Percentiles rank a stretch among this genome's conserved stretches.
Conservation (phyloP, 2,113 vertebrate genomes). For the Pelvicachromis taeniatus region DNA sequence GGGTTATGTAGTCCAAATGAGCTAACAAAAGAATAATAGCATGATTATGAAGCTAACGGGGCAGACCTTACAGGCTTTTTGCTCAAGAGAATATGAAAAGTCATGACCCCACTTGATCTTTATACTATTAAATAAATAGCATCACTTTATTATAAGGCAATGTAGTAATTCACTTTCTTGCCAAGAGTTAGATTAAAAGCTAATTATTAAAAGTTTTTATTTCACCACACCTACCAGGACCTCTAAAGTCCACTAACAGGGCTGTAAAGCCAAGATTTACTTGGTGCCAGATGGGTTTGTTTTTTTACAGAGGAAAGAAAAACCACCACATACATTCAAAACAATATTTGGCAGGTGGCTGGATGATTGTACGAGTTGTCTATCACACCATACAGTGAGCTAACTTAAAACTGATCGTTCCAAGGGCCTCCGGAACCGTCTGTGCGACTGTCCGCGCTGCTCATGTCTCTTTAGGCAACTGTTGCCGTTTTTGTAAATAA, state of each 20-base stretch:
- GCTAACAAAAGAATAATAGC: not conserved
- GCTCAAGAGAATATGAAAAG: not conserved
- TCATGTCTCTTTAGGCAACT: not conserved
- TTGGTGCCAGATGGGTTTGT: not conserved
- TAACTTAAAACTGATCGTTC: not conserved
- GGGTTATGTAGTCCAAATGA: not conserved
- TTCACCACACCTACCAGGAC: not conserved
- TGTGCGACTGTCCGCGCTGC: not conserved
- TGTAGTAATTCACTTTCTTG: not conserved
- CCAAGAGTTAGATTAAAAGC: not conserved
- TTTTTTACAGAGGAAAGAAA: not conserved
- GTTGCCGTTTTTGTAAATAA: not conserved
- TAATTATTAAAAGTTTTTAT: not conserved
- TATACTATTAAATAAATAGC: not conserved
- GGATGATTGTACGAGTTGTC: not conserved
- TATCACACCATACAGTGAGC: not conserved
- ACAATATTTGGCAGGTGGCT: not conserved
- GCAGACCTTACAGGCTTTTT: not conserved
- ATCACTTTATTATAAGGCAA: not conserved
- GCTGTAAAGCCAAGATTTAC: not conserved
- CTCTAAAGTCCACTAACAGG: not conserved
- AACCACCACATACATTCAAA: not conserved
- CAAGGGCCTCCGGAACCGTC: not conserved
- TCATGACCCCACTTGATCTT: not conserved
- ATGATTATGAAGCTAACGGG: not conserved